phyloP scores from a whole-genome alignment of 2,888 invertebrate genomes.

The Sipunculus nudus region DNA sequence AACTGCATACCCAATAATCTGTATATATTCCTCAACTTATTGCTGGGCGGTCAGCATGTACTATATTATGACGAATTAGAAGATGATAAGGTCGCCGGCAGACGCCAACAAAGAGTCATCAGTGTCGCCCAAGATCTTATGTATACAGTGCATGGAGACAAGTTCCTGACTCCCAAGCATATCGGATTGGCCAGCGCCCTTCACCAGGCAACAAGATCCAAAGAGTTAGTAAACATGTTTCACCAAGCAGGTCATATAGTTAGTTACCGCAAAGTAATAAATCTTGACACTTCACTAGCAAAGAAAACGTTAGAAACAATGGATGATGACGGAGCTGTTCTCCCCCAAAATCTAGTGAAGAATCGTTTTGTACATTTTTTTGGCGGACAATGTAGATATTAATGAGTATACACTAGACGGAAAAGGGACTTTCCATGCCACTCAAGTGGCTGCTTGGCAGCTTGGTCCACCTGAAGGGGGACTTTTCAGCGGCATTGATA shows the following conservation, averaged over 20 bases:
- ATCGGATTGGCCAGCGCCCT: constrained; percentile 15
- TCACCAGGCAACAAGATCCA: constrained; percentile 14
- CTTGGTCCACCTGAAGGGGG: not conserved
- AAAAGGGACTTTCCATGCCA: not conserved
- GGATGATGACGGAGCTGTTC: not conserved
- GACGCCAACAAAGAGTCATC: not conserved
- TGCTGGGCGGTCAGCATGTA: constrained; percentile 7
- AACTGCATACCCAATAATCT: constrained; percentile 13
- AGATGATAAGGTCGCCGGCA: not conserved
- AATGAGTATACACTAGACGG: not conserved
- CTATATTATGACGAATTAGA: constrained; percentile 4
- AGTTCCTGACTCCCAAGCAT: constrained; percentile 8
- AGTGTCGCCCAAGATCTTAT: no score
- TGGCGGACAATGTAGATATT: not conserved
- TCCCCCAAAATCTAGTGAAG: not conserved
- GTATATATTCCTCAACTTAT: constrained; percentile 16
- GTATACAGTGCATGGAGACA: not conserved
- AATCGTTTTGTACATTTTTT: not conserved
- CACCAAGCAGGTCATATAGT: constrained; percentile 15
- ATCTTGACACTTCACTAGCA: constrained; percentile 13
- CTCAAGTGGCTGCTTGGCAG: no score
- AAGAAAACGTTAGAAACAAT: constrained; percentile 4
- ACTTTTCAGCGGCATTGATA: not conserved
- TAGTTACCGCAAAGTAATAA: constrained; percentile 9
- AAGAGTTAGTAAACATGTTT: constrained; percentile 13